These are phyloP conservation scores for Sapayoa aenigma DNA, from an alignment of 2,113 vertebrate species.

Conservation along the genomic window DNA sequence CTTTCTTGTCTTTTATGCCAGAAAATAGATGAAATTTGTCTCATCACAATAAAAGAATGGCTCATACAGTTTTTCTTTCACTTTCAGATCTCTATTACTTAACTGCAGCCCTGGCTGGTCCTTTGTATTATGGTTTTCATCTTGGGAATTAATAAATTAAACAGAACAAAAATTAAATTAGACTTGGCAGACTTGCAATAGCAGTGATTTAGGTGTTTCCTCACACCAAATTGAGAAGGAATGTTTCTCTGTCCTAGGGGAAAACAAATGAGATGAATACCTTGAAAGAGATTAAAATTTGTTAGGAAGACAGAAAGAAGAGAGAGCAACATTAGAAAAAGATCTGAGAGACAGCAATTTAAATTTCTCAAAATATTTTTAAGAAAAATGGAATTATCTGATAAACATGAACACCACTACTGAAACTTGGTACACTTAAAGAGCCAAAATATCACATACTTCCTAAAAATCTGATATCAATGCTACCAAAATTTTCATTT, in stretches of 20 bases:
- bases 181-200: constrained; percentile 20
- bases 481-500: not conserved
- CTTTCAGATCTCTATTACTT: constrained; percentile 12
- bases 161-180: constrained; percentile 53
- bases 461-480: not conserved
- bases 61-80: constrained; percentile 22
- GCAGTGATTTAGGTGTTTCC: constrained; percentile 38
- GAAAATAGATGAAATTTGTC: constrained; percentile 51
- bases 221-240: constrained; percentile 17
- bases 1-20: constrained; percentile 20
- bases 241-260: not conserved
- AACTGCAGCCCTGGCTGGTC: not conserved
- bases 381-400: not conserved
- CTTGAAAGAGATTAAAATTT: constrained; percentile 39
- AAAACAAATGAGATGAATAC: constrained; percentile 13
- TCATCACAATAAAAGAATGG: not conserved
- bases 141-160: constrained; percentile 50
- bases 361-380: not conserved
- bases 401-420: not conserved
- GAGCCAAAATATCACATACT: not conserved
- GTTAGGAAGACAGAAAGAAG: constrained; percentile 8
- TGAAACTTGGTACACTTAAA: not conserved
- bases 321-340: not conserved
- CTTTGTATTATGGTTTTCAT: constrained; percentile 33
- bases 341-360: not conserved